Percentiles rank a stretch among this genome's conserved stretches.
Evolutionary conservation across 30 jellyfish, hydroid and myxozoan genomes (phyloP).

Genomic region (Hydractinia echinata): DNA sequence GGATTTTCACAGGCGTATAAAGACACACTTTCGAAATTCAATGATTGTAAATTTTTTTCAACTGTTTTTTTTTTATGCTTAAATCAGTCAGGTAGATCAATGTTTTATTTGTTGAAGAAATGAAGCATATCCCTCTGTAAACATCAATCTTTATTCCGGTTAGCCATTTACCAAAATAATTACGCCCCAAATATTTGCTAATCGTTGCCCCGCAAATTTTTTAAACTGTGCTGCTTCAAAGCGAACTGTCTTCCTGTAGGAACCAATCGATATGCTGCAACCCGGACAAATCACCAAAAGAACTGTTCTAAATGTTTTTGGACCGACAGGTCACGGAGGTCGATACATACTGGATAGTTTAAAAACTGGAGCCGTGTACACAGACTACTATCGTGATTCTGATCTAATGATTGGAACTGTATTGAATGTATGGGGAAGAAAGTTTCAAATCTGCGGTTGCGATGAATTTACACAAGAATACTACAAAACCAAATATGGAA

Average conservation of each 20-base stretch:
- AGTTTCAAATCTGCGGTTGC: conserved; percentile 66
- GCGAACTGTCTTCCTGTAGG: conserved; percentile 29
- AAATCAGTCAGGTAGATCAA: too few relatives aligned
- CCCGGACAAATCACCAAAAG: conserved; percentile 91
- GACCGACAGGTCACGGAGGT: conserved; percentile 98
- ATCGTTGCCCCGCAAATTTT: too few relatives aligned
- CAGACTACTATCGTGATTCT: conserved; percentile 83
- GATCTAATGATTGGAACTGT: conserved; percentile 76
- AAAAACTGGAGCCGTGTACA: conserved; percentile 93
- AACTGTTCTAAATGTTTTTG: conserved; percentile 93
- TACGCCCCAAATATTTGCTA: too few relatives aligned
- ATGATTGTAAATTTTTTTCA: too few relatives aligned
- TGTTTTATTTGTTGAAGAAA: too few relatives aligned
- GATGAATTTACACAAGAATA: conserved; percentile 84
- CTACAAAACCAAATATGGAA: conserved; percentile 57
- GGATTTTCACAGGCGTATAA: too few relatives aligned
- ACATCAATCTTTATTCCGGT: too few relatives aligned
- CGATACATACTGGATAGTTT: conserved; percentile 88
- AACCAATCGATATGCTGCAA: conserved; percentile 61
- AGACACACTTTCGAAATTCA: too few relatives aligned
- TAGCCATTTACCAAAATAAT: too few relatives aligned
- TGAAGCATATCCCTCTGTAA: too few relatives aligned
- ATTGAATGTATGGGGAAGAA: conserved; percentile 91
- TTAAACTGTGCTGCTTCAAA: neutral
- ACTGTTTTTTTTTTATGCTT: too few relatives aligned